Evolutionary conservation across 1,140 invertebrate genomes (phyloP).

Genomic region (Tetramorium alpestre): DNA sequence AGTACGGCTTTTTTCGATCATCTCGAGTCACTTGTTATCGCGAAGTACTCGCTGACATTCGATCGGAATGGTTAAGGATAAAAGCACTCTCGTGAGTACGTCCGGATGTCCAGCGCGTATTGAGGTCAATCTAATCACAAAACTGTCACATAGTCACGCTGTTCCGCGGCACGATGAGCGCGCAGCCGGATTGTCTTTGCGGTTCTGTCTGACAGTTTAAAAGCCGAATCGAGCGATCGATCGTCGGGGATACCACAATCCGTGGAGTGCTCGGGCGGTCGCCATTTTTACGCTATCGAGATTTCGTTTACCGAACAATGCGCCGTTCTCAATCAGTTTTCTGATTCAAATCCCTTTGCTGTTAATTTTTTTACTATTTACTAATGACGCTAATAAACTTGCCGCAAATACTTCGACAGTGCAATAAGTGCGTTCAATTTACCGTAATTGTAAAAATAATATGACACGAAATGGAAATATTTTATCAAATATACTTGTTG

Average conservation of each 20-base stretch:
- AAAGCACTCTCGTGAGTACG: conserved; percentile 36
- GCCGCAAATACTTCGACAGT: neutral
- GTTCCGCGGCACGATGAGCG: conserved; percentile 57
- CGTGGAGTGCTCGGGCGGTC: neutral
- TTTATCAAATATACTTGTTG: neutral
- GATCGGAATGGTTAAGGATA: conserved; percentile 46
- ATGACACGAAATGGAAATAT: neutral
- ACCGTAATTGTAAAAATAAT: neutral
- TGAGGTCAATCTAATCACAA: conserved; percentile 76
- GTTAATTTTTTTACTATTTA: neutral
- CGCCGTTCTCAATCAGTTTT: neutral
- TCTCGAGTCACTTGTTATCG: neutral
- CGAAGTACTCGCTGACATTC: conserved; percentile 24
- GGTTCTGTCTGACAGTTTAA: conserved; percentile 23
- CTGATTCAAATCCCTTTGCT: neutral
- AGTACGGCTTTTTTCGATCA: neutral
- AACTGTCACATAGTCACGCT: conserved; percentile 72
- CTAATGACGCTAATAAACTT: neutral
- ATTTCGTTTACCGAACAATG: neutral
- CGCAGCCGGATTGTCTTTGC: conserved; percentile 51
- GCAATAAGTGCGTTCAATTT: neutral
- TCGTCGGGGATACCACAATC: neutral
- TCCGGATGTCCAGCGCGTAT: conserved; percentile 70
- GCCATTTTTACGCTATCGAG: conserved; percentile 21
- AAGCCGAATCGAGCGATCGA: conserved; percentile 28